phyloP scores from a whole-genome alignment of 2,113 vertebrate genomes.

The Centropristis striata region DNA sequence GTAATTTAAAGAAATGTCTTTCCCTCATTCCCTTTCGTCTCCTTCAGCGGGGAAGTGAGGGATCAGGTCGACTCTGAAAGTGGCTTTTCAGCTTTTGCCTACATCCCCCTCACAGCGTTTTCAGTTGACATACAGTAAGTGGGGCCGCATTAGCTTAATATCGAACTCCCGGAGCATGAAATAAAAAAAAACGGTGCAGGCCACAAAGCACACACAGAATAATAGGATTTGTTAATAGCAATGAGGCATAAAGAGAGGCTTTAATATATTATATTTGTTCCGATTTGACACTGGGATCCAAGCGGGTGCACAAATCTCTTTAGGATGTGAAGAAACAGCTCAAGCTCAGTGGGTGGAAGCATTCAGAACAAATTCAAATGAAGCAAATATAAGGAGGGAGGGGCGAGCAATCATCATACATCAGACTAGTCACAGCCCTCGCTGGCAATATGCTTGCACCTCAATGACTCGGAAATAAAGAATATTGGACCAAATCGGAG shows the following conservation, averaged over 20 bases:
- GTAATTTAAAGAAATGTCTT: slow-evolving; percentile 53
- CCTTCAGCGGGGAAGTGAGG: slow-evolving; percentile 30
- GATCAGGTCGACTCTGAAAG: slow-evolving; percentile 42
- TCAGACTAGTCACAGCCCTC: slow-evolving; percentile 54
- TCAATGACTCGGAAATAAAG: slow-evolving; percentile 73
- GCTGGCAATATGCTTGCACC: slow-evolving; percentile 60
- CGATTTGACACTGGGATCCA: slow-evolving; percentile 69
- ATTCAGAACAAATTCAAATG: slow-evolving; percentile 71
- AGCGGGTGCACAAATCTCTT: slow-evolving; percentile 75
- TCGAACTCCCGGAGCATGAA: slow-evolving; percentile 71
- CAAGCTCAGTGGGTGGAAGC: slow-evolving; percentile 59
- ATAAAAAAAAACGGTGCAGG: slow-evolving; percentile 56
- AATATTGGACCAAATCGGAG: slow-evolving; percentile 41
- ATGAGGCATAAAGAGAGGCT: slow-evolving; percentile 75
- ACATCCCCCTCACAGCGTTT: slow-evolving; percentile 35
- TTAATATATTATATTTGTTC: slow-evolving; percentile 77
- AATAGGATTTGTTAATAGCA: slow-evolving; percentile 80
- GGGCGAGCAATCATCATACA: slow-evolving; percentile 65
- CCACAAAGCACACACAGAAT: slow-evolving; percentile 66
- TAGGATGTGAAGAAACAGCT: slow-evolving; percentile 58
- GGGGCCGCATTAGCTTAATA: slow-evolving; percentile 54
- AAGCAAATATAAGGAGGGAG: slow-evolving; percentile 55
- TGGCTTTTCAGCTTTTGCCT: slow-evolving; percentile 56
- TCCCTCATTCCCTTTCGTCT: slow-evolving; percentile 33
- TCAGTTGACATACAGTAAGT: slow-evolving; percentile 68